Conservation (phyloP, 2,888 invertebrate species). For the Heliconius hortense region DNA sequence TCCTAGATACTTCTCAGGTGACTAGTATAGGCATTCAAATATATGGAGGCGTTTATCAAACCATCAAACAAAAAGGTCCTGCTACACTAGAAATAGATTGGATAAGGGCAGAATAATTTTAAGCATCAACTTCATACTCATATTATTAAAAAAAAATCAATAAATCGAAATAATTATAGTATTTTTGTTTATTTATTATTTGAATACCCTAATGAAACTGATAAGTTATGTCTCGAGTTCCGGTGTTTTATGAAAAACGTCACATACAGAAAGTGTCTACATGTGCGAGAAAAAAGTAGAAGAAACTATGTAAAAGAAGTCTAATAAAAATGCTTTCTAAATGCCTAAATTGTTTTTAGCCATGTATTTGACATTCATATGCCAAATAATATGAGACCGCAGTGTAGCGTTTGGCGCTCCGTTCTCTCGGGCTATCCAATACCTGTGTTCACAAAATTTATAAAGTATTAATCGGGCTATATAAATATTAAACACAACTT, state of each 20-base stretch:
- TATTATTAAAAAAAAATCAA: background rate
- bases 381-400: no score
- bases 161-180: background rate
- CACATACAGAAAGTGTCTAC: no score
- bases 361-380: no score
- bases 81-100: conserved; percentile 84
- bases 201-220: background rate
- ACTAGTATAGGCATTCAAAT: conserved; percentile 84
- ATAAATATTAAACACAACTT: no score
- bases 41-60: conserved; percentile 85
- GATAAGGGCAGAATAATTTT: conserved; percentile 70
- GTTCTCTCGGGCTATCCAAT: background rate
- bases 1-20: conserved; percentile 80
- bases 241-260: background rate
- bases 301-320: no score
- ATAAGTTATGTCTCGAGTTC: background rate
- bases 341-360: no score
- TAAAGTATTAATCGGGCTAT: no score
- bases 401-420: background rate
- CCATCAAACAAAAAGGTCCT: conserved; percentile 84
- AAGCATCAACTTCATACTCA: background rate
- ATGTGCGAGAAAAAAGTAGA: no score
- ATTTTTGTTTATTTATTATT: background rate
- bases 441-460: no score
- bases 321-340: no score